A percentile compares a stretch with the other conserved stretches of the same genome.
phyloP scores from a whole-genome alignment of 2,113 vertebrate species.

The Empidonax traillii region DNA sequence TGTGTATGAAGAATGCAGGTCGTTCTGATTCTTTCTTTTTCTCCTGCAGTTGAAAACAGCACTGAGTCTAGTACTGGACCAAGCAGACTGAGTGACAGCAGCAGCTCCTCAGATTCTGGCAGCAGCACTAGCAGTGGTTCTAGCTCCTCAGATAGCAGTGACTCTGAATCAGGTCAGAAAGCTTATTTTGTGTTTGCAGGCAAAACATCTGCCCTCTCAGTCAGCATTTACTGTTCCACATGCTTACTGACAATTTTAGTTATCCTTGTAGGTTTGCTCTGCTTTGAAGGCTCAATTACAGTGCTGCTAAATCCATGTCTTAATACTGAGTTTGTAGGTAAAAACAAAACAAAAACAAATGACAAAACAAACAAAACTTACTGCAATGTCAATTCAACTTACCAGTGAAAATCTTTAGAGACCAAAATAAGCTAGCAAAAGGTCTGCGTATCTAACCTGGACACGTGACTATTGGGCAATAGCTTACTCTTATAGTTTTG shows the following conservation, averaged over 20 bases:
- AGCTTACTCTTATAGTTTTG: neutral
- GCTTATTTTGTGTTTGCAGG: neutral
- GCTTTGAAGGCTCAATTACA: neutral
- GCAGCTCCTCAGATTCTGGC: slow-evolving; percentile 49
- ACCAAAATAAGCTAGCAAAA: neutral
- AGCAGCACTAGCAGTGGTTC: slow-evolving; percentile 71
- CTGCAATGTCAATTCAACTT: neutral
- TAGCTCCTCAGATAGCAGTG: slow-evolving; percentile 80
- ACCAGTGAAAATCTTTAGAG: neutral
- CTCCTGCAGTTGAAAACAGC: slow-evolving; percentile 59
- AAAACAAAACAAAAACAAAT: neutral
- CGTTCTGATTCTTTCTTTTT: neutral
- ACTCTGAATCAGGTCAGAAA: slow-evolving; percentile 87
- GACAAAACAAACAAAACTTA: neutral
- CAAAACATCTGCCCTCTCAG: neutral
- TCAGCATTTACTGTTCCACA: neutral
- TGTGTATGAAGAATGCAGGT: neutral
- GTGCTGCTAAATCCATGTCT: neutral
- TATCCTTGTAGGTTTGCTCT: neutral
- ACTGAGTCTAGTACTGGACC: neutral
- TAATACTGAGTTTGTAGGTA: neutral
- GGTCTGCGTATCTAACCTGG: neutral
- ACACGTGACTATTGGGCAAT: neutral
- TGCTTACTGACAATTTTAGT: neutral
- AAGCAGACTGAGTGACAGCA: slow-evolving; percentile 76